Base-by-base conservation (phyloP, 2,113 vertebrate genomes). In the Oceanites oceanicus region DNA sequence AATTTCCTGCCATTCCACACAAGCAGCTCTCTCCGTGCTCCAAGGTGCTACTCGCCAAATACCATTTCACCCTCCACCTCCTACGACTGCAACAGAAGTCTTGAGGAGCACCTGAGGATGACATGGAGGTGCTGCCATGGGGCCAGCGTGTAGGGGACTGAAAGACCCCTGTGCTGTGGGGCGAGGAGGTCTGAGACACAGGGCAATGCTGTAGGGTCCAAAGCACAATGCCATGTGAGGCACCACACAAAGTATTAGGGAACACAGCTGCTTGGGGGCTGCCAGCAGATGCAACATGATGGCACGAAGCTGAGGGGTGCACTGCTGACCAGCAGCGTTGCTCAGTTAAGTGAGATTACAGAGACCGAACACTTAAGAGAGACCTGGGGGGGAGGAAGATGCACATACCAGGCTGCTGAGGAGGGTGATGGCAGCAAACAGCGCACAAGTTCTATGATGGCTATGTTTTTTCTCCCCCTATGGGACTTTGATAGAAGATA, bases 261-360 rank as follows among this genome's bases (percentile, higher is more conserved):
- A 88, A 26, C 20, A 20, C 3, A 1, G 0, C 42, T 21, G 61
- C 47, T 8, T 6, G 10, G 59, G 52, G 38, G 25, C 66, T 53
- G 53, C 47, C 42, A 45, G 32, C 4, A 0, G 56, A 47, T 2
- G 59, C 47, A 45, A 27, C 1, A 4, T 32, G 66, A 56, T 0
- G 2, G 42, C 29, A 23, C 2, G 50, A 73, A 47, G 66, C 61
- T 6, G 29, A 44, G 13, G 58, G 20, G 4, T 18, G 30, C n/a
- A 2, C 26, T 29, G 22, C 52, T 38, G 34, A 47, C 38, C 4
- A 1, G 25, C 15, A 52, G 25, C 8, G 0, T 6, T 20, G 52
- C 38, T 53, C 45, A 10, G 68, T n/a, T n/a, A 27, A 45, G 34
- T 2, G 25, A 59, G 52, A 6, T 15, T n/a, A 47, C 71, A 72